Evolutionary conservation across 2,797 vertebrate genomes (phyloP).

Genomic region (Phoxinus dragarum): DNA sequence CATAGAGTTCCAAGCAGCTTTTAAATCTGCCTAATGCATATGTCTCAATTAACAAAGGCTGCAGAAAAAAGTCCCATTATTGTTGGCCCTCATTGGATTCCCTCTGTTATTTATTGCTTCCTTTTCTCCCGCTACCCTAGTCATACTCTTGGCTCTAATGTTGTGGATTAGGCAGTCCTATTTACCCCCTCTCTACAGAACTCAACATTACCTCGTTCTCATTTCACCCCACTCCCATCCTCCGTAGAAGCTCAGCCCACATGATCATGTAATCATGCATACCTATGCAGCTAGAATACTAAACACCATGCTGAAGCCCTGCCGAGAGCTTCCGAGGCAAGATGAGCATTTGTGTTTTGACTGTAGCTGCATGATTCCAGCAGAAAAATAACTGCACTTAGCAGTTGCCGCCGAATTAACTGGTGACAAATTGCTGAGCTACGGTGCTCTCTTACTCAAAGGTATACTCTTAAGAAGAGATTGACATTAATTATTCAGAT

Average conservation of each 20-base stretch:
- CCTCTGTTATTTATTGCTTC: slow-evolving; percentile 63
- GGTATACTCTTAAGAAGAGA: slow-evolving; percentile 18
- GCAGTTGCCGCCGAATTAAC: slow-evolving; percentile 10
- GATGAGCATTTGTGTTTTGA: slow-evolving; percentile 34
- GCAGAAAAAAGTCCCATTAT: slow-evolving; percentile 51
- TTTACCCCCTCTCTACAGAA: slow-evolving; percentile 63
- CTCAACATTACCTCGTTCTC: slow-evolving; percentile 55
- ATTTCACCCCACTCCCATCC: slow-evolving; percentile 62
- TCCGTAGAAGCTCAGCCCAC: slow-evolving; percentile 66
- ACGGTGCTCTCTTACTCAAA: slow-evolving; percentile 29
- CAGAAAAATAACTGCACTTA: slow-evolving; percentile 39
- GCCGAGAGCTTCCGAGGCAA: slow-evolving; percentile 54
- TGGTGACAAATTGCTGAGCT: slow-evolving; percentile 14
- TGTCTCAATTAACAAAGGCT: slow-evolving; percentile 38
- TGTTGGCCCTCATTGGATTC: slow-evolving; percentile 68
- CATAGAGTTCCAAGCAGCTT: slow-evolving; percentile 6
- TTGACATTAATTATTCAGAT: slow-evolving; percentile 36
- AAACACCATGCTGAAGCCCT: slow-evolving; percentile 57
- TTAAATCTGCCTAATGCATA: slow-evolving; percentile 26
- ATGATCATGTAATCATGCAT: slow-evolving; percentile 70
- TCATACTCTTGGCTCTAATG: slow-evolving; percentile 75
- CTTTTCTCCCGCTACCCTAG: slow-evolving; percentile 66
- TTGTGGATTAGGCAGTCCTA: slow-evolving; percentile 79
- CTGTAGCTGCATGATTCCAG: slow-evolving; percentile 38
- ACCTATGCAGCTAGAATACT: slow-evolving; percentile 65